Base-by-base conservation (phyloP, 1,140 invertebrate genomes). In the Drosophila malerkotliana region DNA sequence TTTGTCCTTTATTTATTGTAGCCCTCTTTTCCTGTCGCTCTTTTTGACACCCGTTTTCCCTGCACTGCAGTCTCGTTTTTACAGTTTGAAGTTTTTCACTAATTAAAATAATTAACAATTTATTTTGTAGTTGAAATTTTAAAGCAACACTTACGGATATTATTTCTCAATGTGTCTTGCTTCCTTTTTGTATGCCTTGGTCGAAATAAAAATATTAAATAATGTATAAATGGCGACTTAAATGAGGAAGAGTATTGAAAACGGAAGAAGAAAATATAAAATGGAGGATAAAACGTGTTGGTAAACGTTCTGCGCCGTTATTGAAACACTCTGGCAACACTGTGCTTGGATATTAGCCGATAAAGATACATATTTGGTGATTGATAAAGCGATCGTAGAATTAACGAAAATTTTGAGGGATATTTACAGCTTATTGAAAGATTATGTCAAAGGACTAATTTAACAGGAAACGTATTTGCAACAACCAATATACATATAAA, bases 1-100 rank as follows among this genome's bases (percentile, higher is more conserved):
- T 71, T 69, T 12, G 28, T 61, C 12, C 34, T 18, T 15, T 41
- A 39, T 30, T 30, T 60, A 18, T 41, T 51, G 9, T 2, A 7
- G 34, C 8, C 26, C 34, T 45, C 28, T 26, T 59, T 24, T 12
- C n/a, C 6, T 2, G 34, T 15, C 37, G 39, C 26, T 45, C 30
- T 48, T 10, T 15, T 61, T 12, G 14, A 64, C 21, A 12, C 41
- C 14, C 41, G 14, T 18, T 44, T 3, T 44, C 15, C 4, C n/a
- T 6, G 39, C 4, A 28, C 26, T 28, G 8, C 15, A 3, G 21
- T 21, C 21, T 21, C 21, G 0, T 1, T 21, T 3, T 2, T 3
- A 21, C 21, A 8, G 41, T 7, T 5, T 14, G 14, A 15, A 15
- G 41, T 44, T 8, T 18, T 18, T 44, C 15, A 7, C 14, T 44